A percentile compares a stretch with the other conserved stretches of the same genome.
Conservation (phyloP, 2,797 vertebrate species). For the Microctenopoma steveboyesi region DNA sequence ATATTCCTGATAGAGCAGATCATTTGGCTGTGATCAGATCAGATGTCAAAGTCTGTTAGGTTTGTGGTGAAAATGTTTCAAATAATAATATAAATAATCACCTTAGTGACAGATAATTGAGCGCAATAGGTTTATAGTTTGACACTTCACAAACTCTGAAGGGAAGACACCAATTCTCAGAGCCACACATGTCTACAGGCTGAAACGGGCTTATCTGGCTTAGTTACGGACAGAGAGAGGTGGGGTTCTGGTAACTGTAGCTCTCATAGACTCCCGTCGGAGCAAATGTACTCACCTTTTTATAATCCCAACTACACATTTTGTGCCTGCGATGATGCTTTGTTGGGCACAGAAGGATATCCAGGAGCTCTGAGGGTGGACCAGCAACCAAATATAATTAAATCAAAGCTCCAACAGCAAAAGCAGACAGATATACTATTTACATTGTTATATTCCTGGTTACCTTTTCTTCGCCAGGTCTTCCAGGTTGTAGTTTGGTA, state of each 20-base stretch:
- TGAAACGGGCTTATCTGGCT: constrained; percentile 35
- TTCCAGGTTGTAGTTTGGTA: background rate
- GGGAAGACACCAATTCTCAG: background rate
- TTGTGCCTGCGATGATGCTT: constrained; percentile 37
- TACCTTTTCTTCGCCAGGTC: background rate
- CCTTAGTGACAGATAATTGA: constrained; percentile 2
- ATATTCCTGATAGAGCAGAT: constrained; percentile 39
- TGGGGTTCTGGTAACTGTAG: constrained; percentile 9
- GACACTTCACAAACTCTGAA: background rate
- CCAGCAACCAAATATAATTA: constrained; percentile 46
- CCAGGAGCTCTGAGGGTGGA: constrained; percentile 28
- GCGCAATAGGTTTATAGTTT: background rate
- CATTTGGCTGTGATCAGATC: constrained; percentile 47
- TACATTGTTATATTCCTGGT: constrained; percentile 10
- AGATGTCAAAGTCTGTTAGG: constrained; percentile 14
- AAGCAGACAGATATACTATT: constrained; percentile 8
- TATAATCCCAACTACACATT: constrained; percentile 38
- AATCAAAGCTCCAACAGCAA: constrained; percentile 27
- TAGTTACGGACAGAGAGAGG: constrained; percentile 13
- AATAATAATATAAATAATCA: background rate
- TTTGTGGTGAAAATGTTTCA: constrained; percentile 23
- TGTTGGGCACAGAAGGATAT: constrained; percentile 39
- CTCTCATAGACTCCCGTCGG: constrained; percentile 27
- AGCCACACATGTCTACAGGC: constrained; percentile 17
- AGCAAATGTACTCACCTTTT: constrained; percentile 30